These are phyloP conservation scores for Pterocles orientalis DNA, from an alignment of 2,113 vertebrate genomes.

Conservation along the genomic window DNA sequence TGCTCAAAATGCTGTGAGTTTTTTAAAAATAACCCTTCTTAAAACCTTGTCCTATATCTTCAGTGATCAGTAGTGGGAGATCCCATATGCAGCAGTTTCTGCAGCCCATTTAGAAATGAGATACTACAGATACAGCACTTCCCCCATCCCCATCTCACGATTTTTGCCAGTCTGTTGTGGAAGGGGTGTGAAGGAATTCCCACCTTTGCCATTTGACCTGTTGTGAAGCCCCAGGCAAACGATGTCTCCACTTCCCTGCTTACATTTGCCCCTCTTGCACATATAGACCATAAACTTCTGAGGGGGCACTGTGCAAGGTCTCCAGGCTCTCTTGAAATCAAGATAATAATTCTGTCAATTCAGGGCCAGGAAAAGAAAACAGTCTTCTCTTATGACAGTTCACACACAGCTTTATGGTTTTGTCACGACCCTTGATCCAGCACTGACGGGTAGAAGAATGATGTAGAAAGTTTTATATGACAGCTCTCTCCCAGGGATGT, in stretches of 20 bases:
- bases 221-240: rapidly evolving
- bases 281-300: neutral
- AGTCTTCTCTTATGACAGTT: neutral
- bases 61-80: neutral
- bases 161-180: neutral
- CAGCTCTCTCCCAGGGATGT: neutral
- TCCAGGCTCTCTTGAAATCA: neutral
- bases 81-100: neutral
- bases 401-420: neutral
- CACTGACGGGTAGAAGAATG: neutral
- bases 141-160: no score
- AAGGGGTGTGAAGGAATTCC: neutral
- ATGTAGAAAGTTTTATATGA: neutral
- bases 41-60: neutral
- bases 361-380: neutral
- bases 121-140: neutral
- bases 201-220: neutral
- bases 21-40: neutral
- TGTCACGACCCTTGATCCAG: neutral
- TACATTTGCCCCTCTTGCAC: neutral
- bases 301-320: neutral
- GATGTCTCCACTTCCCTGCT: neutral
- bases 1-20: neutral
- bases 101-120: neutral
- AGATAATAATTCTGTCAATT: neutral